phyloP scores from a whole-genome alignment of 2,113 vertebrate species.

The Periophthalmus modestus region DNA sequence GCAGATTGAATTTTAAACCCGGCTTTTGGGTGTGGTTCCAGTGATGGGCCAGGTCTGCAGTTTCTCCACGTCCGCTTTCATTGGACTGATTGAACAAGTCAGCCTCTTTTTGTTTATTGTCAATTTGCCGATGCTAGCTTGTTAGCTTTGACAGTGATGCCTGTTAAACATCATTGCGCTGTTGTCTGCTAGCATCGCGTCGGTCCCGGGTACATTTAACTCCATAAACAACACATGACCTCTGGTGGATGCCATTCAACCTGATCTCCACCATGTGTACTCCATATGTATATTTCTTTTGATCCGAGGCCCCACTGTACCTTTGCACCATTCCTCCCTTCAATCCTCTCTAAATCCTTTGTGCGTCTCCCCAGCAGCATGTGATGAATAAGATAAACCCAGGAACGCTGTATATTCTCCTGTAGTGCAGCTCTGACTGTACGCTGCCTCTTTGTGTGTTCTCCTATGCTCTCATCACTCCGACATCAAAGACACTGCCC shows the following conservation, averaged over 20 bases:
- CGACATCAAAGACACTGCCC: conserved; percentile 46
- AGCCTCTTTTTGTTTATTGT: conserved; percentile 8
- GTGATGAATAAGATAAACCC: conserved; percentile 57
- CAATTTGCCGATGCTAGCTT: conserved; percentile 10
- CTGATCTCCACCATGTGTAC: conserved; percentile 27
- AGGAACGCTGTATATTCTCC: conserved; percentile 25
- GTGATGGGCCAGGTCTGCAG: neutral
- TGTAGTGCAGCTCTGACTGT: conserved; percentile 41
- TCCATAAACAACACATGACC: neutral
- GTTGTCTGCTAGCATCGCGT: neutral
- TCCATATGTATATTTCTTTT: conserved; percentile 38
- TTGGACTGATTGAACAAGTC: conserved; percentile 4
- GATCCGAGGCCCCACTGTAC: conserved; percentile 17
- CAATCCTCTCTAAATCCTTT: conserved; percentile 29
- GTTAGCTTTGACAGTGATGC: conserved; percentile 5
- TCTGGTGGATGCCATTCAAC: conserved; percentile 1
- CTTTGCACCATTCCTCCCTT: conserved; percentile 18
- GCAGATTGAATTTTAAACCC: neutral
- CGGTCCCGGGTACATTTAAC: neutral
- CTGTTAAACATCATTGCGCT: conserved; percentile 7
- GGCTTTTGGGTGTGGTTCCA: neutral
- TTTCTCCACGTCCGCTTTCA: neutral
- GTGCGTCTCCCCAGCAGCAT: conserved; percentile 29
- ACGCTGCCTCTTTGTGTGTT: conserved; percentile 32
- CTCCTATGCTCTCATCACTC: conserved; percentile 41